A percentile compares a stretch with the other conserved stretches of the same genome.
Evolutionary conservation across 2,888 invertebrate species (phyloP).

Genomic region (Sussaba pulchella): DNA sequence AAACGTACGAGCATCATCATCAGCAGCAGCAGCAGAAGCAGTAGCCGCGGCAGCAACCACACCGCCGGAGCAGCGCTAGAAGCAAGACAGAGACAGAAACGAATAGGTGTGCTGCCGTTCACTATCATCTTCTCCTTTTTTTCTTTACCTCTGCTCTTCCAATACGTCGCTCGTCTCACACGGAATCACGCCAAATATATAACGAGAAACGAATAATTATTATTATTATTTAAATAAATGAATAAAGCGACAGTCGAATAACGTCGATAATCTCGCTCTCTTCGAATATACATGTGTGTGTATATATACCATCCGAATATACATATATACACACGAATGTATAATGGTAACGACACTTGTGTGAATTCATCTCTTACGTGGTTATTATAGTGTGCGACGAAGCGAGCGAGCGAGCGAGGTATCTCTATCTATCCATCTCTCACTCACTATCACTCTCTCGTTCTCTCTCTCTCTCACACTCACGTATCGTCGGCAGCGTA

Average conservation of each 20-base stretch:
- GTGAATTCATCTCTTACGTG: conserved; percentile 59
- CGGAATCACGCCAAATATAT: conserved; percentile 3
- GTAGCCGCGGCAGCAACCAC: conserved; percentile 13
- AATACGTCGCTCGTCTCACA: conserved; percentile 4
- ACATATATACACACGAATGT: conserved; percentile 24
- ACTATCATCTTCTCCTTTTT: conserved; percentile 43
- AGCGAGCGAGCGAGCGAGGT: conserved; percentile 59
- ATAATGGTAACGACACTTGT: conserved; percentile 48
- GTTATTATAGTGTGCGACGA: conserved; percentile 65
- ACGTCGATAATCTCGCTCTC: conserved; percentile 38
- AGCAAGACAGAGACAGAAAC: conserved; percentile 32
- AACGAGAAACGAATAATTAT: background rate
- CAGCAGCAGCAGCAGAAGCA: conserved; percentile 16
- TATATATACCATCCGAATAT: conserved; percentile 9
- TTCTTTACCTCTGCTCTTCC: conserved; percentile 6
- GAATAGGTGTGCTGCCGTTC: conserved; percentile 64
- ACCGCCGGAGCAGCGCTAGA: conserved; percentile 38
- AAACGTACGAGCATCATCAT: conserved; percentile 30
- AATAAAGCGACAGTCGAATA: conserved; percentile 28
- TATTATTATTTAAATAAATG: no score
- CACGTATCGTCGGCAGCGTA: conserved; percentile 51
- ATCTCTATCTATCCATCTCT: conserved; percentile 22
- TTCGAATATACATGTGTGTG: conserved; percentile 28
- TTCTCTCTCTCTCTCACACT: conserved; percentile 27
- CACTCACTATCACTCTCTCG: conserved; percentile 39